Evolutionary conservation across 2,888 invertebrate species (phyloP).

Genomic region (Agrilus mali): DNA sequence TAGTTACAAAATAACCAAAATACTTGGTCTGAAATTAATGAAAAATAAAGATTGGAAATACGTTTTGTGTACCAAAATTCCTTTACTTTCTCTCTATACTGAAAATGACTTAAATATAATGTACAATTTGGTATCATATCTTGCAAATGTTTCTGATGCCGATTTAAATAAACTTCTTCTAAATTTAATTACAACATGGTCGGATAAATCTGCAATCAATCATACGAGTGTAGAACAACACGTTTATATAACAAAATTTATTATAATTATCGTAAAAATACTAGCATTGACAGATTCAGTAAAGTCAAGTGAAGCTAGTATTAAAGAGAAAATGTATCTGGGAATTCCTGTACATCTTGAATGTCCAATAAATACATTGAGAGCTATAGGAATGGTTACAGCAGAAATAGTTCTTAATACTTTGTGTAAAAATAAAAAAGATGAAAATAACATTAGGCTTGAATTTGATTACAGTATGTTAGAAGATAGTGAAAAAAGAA

Average conservation of each 20-base stretch:
- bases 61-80: constrained; percentile 48
- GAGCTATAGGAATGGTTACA: constrained; percentile 62
- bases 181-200: constrained; percentile 53
- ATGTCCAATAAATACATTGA: constrained; percentile 43
- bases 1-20: constrained; percentile 32
- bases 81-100: constrained; percentile 39
- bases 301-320: constrained; percentile 23
- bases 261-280: constrained; percentile 45
- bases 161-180: constrained; percentile 36
- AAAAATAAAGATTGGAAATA: constrained; percentile 51
- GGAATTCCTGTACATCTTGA: constrained; percentile 62
- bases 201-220: constrained; percentile 47
- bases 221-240: constrained; percentile 57
- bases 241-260: constrained; percentile 52
- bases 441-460: constrained; percentile 38
- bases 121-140: constrained; percentile 48
- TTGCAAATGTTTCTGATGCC: constrained; percentile 32
- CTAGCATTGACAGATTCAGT: constrained; percentile 28
- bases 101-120: constrained; percentile 38
- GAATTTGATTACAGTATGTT: constrained; percentile 54
- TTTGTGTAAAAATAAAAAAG: constrained; percentile 30
- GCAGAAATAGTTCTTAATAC: constrained; percentile 50
- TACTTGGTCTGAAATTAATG: constrained; percentile 41
- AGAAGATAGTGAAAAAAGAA: constrained; percentile 7
- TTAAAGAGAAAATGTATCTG: constrained; percentile 43